phyloP scores from a whole-genome alignment of 2,113 vertebrate genomes.

The Polyodon spathula region DNA sequence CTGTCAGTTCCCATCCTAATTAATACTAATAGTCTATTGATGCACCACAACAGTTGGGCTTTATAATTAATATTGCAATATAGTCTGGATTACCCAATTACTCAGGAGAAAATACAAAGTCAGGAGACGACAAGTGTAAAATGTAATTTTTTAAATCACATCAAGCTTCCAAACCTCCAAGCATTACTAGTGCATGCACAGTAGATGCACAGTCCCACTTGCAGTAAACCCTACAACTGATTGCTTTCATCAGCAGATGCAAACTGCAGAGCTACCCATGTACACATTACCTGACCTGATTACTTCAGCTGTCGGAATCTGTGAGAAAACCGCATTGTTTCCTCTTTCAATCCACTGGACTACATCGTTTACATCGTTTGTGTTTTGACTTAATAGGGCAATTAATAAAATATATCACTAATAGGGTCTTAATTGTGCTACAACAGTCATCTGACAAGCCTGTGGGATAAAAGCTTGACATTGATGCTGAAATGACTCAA shows the following conservation, averaged over 20 bases:
- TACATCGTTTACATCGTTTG: conserved; percentile 43
- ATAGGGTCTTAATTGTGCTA: conserved; percentile 67
- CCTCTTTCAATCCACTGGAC: conserved; percentile 58
- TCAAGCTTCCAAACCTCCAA: conserved; percentile 35
- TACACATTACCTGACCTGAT: conserved; percentile 86
- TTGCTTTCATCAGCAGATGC: conserved; percentile 87
- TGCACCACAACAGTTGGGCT: conserved; percentile 84
- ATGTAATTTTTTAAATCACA: conserved; percentile 29
- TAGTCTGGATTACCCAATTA: conserved; percentile 78
- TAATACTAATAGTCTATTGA: conserved; percentile 97
- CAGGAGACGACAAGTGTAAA: conserved; percentile 51
- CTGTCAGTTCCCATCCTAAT: conserved; percentile 90
- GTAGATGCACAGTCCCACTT: no score
- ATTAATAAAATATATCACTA: conserved; percentile 91
- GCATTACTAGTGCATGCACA: conserved; percentile 13
- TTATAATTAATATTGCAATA: conserved; percentile 94
- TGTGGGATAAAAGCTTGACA: conserved; percentile 40
- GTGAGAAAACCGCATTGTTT: conserved; percentile 86
- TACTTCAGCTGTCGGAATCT: conserved; percentile 83
- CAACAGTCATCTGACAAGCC: conserved; percentile 45
- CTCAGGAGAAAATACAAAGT: conserved; percentile 63
- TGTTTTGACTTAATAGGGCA: conserved; percentile 65
- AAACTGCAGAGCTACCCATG: conserved; percentile 83
- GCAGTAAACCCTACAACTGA: conserved; percentile 56
- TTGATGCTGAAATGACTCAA: conserved; percentile 34